phyloP scores from a whole-genome alignment of 2,797 vertebrate genomes.

The Nothura maculosa region DNA sequence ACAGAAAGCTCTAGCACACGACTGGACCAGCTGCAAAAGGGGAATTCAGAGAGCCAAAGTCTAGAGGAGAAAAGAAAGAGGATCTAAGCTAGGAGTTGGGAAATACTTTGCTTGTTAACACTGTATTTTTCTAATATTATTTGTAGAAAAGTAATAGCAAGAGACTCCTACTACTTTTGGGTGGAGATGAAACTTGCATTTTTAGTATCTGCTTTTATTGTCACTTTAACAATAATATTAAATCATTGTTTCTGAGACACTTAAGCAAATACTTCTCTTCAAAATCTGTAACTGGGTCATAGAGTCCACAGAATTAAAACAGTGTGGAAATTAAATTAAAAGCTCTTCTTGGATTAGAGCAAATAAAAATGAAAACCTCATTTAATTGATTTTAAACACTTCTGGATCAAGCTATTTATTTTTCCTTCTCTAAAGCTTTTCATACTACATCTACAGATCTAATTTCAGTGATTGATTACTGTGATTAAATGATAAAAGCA shows the following conservation, averaged over 20 bases:
- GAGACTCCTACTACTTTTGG: not conserved
- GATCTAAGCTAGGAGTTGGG: not conserved
- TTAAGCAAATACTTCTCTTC: constrained; percentile 12
- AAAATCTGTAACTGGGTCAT: constrained; percentile 28
- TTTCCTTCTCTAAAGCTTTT: constrained; percentile 67
- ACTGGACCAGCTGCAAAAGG: not conserved
- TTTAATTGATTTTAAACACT: constrained; percentile 71
- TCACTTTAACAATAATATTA: not conserved
- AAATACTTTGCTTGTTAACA: not conserved
- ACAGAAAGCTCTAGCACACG: not conserved
- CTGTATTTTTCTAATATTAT: not conserved
- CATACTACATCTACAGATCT: constrained; percentile 55
- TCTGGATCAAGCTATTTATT: constrained; percentile 65
- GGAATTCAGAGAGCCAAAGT: not conserved
- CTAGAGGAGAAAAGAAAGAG: not conserved
- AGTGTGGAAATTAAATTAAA: constrained; percentile 53
- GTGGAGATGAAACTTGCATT: not conserved
- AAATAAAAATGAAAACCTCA: constrained; percentile 52
- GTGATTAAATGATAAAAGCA: constrained; percentile 73
- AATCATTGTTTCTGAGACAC: not conserved
- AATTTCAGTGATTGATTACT: constrained; percentile 75
- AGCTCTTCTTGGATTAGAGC: constrained; percentile 32
- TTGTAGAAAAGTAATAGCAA: not conserved
- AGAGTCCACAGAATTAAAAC: constrained; percentile 25
- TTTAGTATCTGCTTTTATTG: not conserved